These are phyloP conservation scores for Teleogryllus oceanicus DNA, from an alignment of 2,888 invertebrate genomes.

Conservation along the genomic window DNA sequence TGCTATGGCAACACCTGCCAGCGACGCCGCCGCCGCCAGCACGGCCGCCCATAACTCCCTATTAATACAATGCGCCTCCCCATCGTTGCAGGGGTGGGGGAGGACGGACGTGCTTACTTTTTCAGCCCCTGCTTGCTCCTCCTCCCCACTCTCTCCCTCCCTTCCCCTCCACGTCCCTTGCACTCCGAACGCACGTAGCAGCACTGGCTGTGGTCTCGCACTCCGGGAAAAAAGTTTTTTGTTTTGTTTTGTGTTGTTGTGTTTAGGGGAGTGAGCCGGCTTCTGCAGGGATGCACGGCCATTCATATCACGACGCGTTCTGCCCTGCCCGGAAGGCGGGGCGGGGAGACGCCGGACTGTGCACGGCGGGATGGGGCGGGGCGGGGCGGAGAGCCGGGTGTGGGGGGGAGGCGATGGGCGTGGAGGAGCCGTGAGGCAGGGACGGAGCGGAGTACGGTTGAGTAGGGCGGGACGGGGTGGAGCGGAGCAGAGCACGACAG, in stretches of 20 bases:
- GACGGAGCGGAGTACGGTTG: too few relatives aligned
- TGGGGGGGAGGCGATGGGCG: too few relatives aligned
- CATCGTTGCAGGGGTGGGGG: neutral
- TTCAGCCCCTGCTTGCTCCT: neutral
- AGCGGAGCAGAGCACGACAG: too few relatives aligned
- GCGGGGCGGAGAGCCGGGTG: too few relatives aligned
- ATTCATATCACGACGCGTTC: neutral
- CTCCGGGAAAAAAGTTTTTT: neutral
- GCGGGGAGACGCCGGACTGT: too few relatives aligned
- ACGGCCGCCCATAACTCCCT: slow-evolving; percentile 2
- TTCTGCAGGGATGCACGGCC: neutral
- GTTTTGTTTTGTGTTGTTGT: neutral
- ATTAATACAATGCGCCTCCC: slow-evolving; percentile 18
- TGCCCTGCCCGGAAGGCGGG: neutral
- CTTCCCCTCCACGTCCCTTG: neutral
- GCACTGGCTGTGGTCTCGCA: neutral
- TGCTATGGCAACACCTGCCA: neutral
- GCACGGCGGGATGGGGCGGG: too few relatives aligned
- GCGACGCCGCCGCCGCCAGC: neutral
- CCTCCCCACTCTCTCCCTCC: neutral
- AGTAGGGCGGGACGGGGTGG: too few relatives aligned
- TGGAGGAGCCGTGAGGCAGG: too few relatives aligned
- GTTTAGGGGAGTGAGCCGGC: neutral
- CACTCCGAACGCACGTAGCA: too few relatives aligned
- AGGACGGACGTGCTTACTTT: neutral